phyloP scores from a whole-genome alignment of 1,140 invertebrate genomes.

The Drosophila bipectinata region DNA sequence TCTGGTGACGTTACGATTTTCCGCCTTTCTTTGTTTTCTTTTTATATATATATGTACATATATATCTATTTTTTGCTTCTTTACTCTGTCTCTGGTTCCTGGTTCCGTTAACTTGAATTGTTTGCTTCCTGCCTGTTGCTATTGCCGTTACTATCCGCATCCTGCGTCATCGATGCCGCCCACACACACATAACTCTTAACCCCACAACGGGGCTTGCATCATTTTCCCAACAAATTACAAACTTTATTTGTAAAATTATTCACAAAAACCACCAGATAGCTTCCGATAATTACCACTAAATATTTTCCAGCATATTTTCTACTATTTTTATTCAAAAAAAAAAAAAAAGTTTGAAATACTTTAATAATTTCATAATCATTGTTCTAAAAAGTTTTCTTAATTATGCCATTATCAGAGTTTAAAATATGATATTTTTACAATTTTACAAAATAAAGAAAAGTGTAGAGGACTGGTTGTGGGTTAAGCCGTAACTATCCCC shows the following conservation, averaged over 20 bases:
- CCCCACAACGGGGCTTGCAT: conserved; percentile 25
- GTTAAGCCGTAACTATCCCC: background rate
- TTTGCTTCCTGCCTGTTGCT: conserved; percentile 38
- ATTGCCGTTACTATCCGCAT: conserved; percentile 1
- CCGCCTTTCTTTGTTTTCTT: conserved; percentile 22
- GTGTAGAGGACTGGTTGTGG: background rate
- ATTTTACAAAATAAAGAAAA: no score
- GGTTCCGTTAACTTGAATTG: conserved; percentile 10
- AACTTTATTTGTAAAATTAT: conserved; percentile 38
- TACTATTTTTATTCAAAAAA: conserved; percentile 10
- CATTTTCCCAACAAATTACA: conserved; percentile 13
- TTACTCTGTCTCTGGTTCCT: conserved; percentile 5
- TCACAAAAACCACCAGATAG: background rate
- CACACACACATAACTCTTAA: conserved; percentile 34
- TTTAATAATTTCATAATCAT: background rate
- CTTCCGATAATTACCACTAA: conserved; percentile 23
- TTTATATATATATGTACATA: conserved; percentile 3
- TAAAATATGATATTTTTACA: no score
- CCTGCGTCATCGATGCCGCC: conserved; percentile 58
- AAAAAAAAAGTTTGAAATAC: background rate
- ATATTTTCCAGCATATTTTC: conserved; percentile 15
- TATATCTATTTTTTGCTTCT: conserved; percentile 5
- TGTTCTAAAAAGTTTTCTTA: background rate
- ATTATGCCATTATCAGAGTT: background rate
- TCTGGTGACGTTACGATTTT: conserved; percentile 36